Percentiles rank a stretch among this genome's conserved stretches.
Evolutionary conservation across 2,797 vertebrate species (phyloP).

Genomic region (Molossus molossus): DNA sequence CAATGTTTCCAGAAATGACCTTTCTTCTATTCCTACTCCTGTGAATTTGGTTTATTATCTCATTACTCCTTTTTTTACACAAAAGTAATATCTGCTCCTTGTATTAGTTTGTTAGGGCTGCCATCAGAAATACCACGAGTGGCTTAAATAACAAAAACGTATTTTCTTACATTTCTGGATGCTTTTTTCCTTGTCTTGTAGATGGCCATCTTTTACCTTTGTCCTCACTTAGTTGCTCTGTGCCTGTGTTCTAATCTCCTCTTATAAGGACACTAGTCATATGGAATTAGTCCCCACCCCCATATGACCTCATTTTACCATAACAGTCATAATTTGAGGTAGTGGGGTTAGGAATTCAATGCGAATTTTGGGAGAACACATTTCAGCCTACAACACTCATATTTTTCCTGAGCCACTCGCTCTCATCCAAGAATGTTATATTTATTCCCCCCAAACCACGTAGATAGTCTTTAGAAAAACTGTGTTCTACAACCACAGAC

Average conservation of each 20-base stretch:
- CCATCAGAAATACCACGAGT: not conserved
- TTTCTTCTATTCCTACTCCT: not conserved
- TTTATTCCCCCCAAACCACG: not conserved
- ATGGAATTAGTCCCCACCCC: not conserved
- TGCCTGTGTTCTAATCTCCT: not conserved
- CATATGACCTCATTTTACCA: not conserved
- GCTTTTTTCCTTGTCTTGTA: not conserved
- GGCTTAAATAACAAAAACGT: not conserved
- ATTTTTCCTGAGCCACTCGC: not conserved
- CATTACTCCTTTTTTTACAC: not conserved
- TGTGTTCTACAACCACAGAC: not conserved
- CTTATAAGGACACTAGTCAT: not conserved
- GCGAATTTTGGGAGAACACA: not conserved
- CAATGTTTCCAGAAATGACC: not conserved
- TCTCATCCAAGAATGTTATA: not conserved
- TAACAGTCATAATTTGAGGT: not conserved
- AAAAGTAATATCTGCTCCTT: not conserved
- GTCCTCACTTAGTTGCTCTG: not conserved
- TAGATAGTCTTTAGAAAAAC: conserved; percentile 37
- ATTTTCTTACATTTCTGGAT: conserved; percentile 5
- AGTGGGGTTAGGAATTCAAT: not conserved
- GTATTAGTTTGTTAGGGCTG: not conserved
- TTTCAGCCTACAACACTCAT: not conserved
- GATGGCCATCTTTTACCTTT: not conserved
- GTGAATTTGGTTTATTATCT: not conserved